phyloP scores from a whole-genome alignment of 2,888 invertebrate genomes.

The Acleris sparsana region DNA sequence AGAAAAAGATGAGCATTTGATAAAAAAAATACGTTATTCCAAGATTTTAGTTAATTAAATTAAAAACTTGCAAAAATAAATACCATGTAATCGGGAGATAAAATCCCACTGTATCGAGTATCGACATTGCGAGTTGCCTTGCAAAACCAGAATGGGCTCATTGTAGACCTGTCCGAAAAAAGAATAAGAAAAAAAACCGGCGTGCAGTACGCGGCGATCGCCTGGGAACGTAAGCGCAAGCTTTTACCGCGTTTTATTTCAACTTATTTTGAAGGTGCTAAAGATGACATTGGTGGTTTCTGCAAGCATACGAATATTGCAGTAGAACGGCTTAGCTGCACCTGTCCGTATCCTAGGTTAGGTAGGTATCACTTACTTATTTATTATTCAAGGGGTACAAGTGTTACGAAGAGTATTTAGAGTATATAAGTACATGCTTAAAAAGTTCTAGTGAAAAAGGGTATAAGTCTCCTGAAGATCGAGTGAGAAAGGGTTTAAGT shows the following conservation, averaged over 20 bases:
- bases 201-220: constrained; percentile 69
- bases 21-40: no score
- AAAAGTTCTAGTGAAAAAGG: no score
- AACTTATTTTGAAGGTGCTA: constrained; percentile 57
- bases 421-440: background rate
- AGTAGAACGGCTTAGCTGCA: constrained; percentile 67
- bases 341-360: constrained; percentile 66
- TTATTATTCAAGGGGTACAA: background rate
- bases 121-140: constrained; percentile 74
- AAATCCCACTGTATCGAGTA: constrained; percentile 67
- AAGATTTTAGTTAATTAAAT: constrained; percentile 13
- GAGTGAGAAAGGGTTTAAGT: no score
- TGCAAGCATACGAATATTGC: constrained; percentile 55
- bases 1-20: no score
- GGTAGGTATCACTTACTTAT: constrained; percentile 13
- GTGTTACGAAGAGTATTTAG: background rate
- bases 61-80: constrained; percentile 36
- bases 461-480: no score
- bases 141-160: constrained; percentile 80
- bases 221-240: constrained; percentile 74
- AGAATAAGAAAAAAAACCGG: constrained; percentile 59
- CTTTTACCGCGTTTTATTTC: constrained; percentile 51
- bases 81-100: constrained; percentile 49
- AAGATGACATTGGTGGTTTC: constrained; percentile 52
- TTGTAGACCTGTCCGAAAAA: constrained; percentile 78